Evolutionary conservation across 2,797 vertebrate species (phyloP).

Genomic region (Mormyrops boulengeri): DNA sequence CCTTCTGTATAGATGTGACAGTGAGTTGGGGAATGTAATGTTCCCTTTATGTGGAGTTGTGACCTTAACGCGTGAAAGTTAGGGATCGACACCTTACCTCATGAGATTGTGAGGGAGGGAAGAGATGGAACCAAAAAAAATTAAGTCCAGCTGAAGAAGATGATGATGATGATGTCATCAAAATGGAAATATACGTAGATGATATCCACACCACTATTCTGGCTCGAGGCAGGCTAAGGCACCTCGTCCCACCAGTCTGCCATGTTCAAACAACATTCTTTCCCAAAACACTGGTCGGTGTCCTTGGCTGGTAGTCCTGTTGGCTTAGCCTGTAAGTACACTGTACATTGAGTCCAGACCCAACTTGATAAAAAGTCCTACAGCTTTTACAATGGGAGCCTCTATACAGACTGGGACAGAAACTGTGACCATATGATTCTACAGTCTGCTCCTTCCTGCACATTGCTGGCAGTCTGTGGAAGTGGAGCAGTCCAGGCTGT

Average conservation of each 20-base stretch:
- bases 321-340: neutral
- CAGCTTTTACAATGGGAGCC: neutral
- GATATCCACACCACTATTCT: too few relatives aligned
- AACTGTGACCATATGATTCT: neutral
- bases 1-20: conserved; percentile 47
- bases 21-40: conserved; percentile 46
- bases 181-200: too few relatives aligned
- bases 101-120: conserved; percentile 34
- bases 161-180: too few relatives aligned
- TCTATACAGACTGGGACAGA: neutral
- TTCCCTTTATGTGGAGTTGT: conserved; percentile 51
- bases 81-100: conserved; percentile 51
- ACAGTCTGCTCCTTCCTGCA: neutral
- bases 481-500: neutral
- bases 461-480: neutral
- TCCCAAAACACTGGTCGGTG: neutral
- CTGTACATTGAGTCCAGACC: neutral
- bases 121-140: conserved; percentile 6
- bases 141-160: neutral
- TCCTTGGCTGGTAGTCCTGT: neutral
- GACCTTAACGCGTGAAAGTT: conserved; percentile 49
- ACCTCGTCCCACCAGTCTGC: conserved; percentile 40
- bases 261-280: conserved; percentile 39
- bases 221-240: conserved; percentile 38
- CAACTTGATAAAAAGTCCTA: neutral